Base-by-base conservation (phyloP, 1,140 invertebrate genomes). In the fruit fly (Drosophila melanogaster) region DNA sequence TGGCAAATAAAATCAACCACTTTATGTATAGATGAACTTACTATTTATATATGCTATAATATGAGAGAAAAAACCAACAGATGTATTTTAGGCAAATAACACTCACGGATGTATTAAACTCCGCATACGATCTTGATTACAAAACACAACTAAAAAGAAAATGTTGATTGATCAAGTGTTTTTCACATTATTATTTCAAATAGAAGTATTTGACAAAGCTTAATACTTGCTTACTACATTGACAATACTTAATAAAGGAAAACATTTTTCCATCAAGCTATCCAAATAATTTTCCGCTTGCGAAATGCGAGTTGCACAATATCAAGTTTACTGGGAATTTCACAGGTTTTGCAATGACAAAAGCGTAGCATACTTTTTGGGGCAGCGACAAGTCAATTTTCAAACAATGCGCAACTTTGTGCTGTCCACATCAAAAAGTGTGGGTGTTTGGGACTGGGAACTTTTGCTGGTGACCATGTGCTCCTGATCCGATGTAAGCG, bases 401-500 rank as follows among this genome's bases (percentile, higher is more conserved):
- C 61, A n/a, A 64, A 49, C 37, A 67, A 49, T 37, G 38, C 37
- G 59, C 46, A 50, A 43, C 64, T 64, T 67, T 35, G 59, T 43
- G 54, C n/a, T 15, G 38, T 37, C 22, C 69, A 71, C 44, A 19
- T 14, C 11, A 19, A 19, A 5, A 30, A 3, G 30, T 30, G 30
- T 30, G 30, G 30, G 30, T 8, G 30, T 1, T 30, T 30, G 30
- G 30, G 30, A 10, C 3, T 10, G 15, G 38, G 43, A 17, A 49
- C 19, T 24, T 65, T 30, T 54, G 33, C 22, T 19, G 17, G n/a
- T 57, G 60, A 37, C 37, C 44, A 59, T 54, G 57, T 69, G 57
- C 56, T 59, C 56, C 79, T 66, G 55, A 70, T 60, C 46, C 71
- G 46, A 54, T 87, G 80, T 89, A 89, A 84, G 65, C 85, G 73